A percentile compares a stretch with the other conserved stretches of the same genome.
Evolutionary conservation across 2,797 vertebrate species (phyloP).

Genomic region (Eulemur albifrons): DNA sequence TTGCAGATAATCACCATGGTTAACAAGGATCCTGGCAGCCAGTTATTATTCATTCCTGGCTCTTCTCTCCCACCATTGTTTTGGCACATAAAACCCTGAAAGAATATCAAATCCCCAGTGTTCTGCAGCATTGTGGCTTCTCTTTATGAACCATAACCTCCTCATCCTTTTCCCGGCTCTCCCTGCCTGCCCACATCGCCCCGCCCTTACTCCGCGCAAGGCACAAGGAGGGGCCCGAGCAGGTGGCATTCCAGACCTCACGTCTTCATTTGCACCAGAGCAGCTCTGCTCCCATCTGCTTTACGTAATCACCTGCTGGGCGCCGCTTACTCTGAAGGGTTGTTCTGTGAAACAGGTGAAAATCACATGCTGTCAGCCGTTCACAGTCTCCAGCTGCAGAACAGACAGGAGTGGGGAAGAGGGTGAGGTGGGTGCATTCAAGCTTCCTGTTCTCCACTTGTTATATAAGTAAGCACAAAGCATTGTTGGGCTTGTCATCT

Average conservation of each 20-base stretch:
- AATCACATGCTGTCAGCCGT: neutral
- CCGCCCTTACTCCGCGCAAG: neutral
- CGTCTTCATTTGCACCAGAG: neutral
- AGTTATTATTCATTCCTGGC: constrained; percentile 73
- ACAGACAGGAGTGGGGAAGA: neutral
- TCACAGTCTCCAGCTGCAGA: neutral
- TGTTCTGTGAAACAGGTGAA: neutral
- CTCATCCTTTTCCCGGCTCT: neutral
- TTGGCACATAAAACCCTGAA: constrained; percentile 30
- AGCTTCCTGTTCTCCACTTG: neutral
- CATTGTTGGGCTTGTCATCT: neutral
- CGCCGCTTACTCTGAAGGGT: neutral
- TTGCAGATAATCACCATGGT: constrained; percentile 84
- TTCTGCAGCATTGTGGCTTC: neutral
- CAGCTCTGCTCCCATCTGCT: neutral
- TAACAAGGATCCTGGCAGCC: constrained; percentile 73
- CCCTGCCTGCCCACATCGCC: neutral
- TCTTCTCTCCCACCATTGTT: constrained; percentile 69
- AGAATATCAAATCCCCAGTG: neutral
- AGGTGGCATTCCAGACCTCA: neutral
- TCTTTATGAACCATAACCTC: neutral
- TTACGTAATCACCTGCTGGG: neutral
- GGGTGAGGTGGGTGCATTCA: too few relatives aligned
- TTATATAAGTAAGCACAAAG: neutral
- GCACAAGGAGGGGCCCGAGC: neutral